Percentiles rank a stretch among this genome's conserved stretches.
phyloP scores from a whole-genome alignment of 2,888 invertebrate genomes.

The Lagria hirta region DNA sequence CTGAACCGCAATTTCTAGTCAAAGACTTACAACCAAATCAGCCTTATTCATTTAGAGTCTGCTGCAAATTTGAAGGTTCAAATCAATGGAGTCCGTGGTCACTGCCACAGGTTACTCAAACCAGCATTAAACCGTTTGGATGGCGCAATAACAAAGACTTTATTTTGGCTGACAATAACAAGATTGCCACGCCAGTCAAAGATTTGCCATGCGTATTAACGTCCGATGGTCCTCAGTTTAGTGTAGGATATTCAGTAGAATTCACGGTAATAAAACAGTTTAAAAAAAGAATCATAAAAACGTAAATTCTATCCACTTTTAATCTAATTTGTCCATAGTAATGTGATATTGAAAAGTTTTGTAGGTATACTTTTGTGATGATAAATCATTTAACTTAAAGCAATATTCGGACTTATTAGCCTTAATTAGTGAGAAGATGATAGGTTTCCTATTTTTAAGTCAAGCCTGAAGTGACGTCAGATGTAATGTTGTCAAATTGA shows the following conservation, averaged over 20 bases:
- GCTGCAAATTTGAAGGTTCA: slow-evolving; percentile 55
- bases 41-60: slow-evolving; percentile 58
- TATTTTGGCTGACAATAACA: slow-evolving; percentile 55
- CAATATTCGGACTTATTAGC: no score
- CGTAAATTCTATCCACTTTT: no score
- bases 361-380: no score
- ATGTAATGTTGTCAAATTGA: no score
- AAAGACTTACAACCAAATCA: slow-evolving; percentile 55
- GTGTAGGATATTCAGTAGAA: slow-evolving; percentile 57
- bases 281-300: no score
- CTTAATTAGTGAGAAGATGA: no score
- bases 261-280: slow-evolving; percentile 53
- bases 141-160: slow-evolving; percentile 55
- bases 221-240: slow-evolving; percentile 55
- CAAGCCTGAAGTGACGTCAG: no score
- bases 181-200: slow-evolving; percentile 53
- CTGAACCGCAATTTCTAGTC: slow-evolving; percentile 54
- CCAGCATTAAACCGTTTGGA: slow-evolving; percentile 55
- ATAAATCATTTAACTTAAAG: no score
- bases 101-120: slow-evolving; percentile 54
- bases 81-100: slow-evolving; percentile 59
- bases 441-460: no score
- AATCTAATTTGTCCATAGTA: no score
- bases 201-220: slow-evolving; percentile 51
- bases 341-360: no score